These are phyloP conservation scores for Galeopterus variegatus DNA, from an alignment of 2,113 vertebrate species.

Conservation along the genomic window DNA sequence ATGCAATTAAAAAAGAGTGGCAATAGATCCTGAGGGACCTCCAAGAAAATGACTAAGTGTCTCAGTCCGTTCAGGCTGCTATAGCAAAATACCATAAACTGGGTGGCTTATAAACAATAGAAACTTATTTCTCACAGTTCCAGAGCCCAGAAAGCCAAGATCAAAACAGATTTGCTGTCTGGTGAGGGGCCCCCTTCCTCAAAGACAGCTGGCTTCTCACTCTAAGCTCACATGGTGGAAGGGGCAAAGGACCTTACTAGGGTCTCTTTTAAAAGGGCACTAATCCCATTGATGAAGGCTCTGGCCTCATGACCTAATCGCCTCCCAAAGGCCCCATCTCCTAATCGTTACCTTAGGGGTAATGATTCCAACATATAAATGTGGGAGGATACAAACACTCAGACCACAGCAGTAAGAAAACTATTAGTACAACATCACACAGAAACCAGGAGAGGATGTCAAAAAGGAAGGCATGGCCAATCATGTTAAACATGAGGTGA, in stretches of 20 bases:
- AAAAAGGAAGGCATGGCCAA: neutral
- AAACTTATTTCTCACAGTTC: neutral
- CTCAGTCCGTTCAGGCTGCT: neutral
- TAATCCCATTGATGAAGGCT: neutral
- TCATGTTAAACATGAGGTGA: neutral
- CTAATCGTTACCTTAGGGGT: neutral
- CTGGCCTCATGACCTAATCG: neutral
- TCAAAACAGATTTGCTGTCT: neutral
- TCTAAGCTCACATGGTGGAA: neutral
- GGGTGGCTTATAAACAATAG: neutral
- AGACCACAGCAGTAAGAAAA: neutral
- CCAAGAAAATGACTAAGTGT: neutral
- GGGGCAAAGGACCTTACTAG: neutral
- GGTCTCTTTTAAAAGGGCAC: neutral
- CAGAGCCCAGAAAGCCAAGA: neutral
- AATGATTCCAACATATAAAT: neutral
- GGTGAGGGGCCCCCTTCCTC: neutral
- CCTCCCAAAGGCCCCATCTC: neutral
- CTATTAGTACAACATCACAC: neutral
- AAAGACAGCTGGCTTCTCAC: neutral
- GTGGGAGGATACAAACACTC: neutral
- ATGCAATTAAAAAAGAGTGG: neutral
- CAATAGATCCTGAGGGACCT: neutral
- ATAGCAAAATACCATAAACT: neutral
- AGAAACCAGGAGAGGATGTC: neutral